Evolutionary conservation across 1,140 invertebrate species (phyloP), one percentile per base, ranked within the genome.

Genomic region (Antheraea mylitta): DNA sequence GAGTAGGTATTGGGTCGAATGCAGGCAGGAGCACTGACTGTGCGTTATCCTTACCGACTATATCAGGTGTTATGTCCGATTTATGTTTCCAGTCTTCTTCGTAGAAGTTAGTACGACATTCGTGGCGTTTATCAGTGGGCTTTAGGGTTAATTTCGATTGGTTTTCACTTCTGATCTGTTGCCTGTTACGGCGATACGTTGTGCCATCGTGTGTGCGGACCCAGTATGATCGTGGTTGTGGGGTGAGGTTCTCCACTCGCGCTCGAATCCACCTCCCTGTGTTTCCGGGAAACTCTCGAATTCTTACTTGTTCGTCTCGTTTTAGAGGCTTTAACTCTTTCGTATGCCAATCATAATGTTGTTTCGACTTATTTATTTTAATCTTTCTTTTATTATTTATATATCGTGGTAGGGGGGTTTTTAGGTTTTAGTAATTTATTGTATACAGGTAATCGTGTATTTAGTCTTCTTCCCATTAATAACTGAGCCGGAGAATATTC

Each of bases 1-100:
- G 67, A 63, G 67, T 53, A 53, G 48, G 67, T 61, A 61, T 61
- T 61, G 30, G 13, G 13, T 13, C 11, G 10, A 13, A 53, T 30
- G 22, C 22, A 4, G 22, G 22, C 36, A 16, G 62, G 9, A 38
- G 22, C 22, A 6, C 16, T 16, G 9, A 13, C 5, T 53, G 11
- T 6, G 11, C 6, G 45, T 53, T 53, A n/a, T 53, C 45, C 10
- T 6, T 53, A n/a, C n/a, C n/a, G 45, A 1, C 16, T 53, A n/a
- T 53, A 16, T 53, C 13, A 53, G 45, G 45, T 53, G 45, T 16
- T 53, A 16, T 53, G 45, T 53, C 45, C 5, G 11, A 2, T 16
- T 13, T 53, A 53, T n/a, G 9, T 7, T 53, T 0, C 4, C 13
- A 53, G 13, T 53, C 11, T 13, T 53, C 45, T 13, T 53, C 45